Conservation (phyloP, 2,113 vertebrate species). For the Tringa solitaria region DNA sequence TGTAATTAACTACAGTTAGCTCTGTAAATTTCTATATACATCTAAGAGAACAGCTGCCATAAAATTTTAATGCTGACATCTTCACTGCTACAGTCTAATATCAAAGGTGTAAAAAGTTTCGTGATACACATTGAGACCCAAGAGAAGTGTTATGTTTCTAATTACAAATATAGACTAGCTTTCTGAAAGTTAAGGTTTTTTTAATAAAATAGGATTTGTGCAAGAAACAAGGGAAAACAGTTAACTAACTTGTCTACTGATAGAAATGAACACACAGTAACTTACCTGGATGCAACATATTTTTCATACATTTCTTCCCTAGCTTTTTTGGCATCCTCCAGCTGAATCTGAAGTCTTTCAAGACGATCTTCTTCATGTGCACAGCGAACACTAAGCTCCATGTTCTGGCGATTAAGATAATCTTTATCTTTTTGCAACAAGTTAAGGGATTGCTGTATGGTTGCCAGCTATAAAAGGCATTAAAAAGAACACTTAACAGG, state of each 20-base stretch:
- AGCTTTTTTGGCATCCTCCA: conserved; percentile 91
- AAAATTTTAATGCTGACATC: background rate
- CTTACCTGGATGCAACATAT: conserved; percentile 91
- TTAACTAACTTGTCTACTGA: background rate
- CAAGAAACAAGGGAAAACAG: background rate
- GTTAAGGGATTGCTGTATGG: conserved; percentile 86
- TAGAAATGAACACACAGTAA: background rate
- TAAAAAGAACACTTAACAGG: background rate
- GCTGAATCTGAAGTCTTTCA: conserved; percentile 88
- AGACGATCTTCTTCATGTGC: conserved; percentile 92
- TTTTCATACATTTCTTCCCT: conserved; percentile 95
- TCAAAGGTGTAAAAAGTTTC: background rate
- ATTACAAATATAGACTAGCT: background rate
- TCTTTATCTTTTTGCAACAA: conserved; percentile 97
- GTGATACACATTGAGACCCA: background rate
- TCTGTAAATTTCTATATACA: background rate
- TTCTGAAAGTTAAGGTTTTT: background rate
- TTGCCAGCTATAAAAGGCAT: conserved; percentile 76
- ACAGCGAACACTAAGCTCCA: conserved; percentile 91
- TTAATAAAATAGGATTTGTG: background rate
- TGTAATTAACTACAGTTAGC: background rate
- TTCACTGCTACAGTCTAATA: background rate
- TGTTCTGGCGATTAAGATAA: conserved; percentile 91
- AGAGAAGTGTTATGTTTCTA: background rate
- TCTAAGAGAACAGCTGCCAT: background rate